Conservation (phyloP, 2,113 vertebrate genomes). For the Isurus oxyrinchus region DNA sequence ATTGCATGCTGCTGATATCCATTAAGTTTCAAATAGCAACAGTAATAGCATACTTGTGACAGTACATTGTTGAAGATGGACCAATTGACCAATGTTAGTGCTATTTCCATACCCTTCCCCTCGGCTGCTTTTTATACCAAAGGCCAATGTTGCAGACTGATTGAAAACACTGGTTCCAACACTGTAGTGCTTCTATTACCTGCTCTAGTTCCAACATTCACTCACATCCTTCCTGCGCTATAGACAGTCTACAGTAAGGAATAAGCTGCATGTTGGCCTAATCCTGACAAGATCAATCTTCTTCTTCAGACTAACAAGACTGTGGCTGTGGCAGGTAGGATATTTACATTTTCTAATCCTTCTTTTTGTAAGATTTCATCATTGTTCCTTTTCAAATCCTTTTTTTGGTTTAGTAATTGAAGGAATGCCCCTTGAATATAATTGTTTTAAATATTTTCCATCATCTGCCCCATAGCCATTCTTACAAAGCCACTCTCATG, state of each 20-base stretch:
- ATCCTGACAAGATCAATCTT: background rate
- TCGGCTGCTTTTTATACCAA: background rate
- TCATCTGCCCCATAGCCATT: too few species aligned
- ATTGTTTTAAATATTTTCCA: background rate
- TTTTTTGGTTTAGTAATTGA: background rate
- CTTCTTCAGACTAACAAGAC: background rate
- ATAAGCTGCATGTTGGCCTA: background rate
- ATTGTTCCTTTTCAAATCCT: background rate
- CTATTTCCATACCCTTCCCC: background rate
- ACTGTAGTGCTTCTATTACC: background rate
- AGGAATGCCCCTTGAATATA: background rate
- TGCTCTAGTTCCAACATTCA: background rate
- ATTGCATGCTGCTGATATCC: background rate
- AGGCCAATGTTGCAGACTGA: too few species aligned
- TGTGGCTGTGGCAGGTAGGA: background rate
- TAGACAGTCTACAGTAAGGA: background rate
- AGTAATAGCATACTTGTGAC: background rate
- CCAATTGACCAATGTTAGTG: background rate
- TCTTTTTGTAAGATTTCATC: background rate
- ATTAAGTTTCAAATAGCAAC: background rate
- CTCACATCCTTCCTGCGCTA: background rate
- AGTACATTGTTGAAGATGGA: background rate
- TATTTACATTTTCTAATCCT: background rate
- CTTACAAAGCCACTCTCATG: background rate
- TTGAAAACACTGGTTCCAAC: background rate